Evolutionary conservation across 2,888 invertebrate genomes (phyloP).

Genomic region (Chloroclystis v-ata): DNA sequence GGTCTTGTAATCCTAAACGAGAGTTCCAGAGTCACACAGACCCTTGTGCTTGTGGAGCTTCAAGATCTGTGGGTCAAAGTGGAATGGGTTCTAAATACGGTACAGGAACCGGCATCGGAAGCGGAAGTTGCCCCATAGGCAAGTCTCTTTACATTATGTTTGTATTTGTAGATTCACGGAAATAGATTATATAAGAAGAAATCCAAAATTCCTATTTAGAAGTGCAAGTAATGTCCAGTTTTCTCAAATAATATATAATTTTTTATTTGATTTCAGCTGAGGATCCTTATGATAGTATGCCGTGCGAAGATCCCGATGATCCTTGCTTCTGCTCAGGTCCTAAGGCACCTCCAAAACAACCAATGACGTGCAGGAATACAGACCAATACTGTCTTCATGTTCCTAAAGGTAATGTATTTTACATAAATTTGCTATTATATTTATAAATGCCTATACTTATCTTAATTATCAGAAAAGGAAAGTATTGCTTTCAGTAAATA

Average conservation of each 20-base stretch:
- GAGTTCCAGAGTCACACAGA: constrained; percentile 50
- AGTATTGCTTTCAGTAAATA: too few relatives aligned
- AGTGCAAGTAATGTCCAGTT: too few relatives aligned
- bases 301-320: constrained; percentile 61
- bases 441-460: too few relatives aligned
- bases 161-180: too few relatives aligned
- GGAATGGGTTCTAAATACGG: not conserved
- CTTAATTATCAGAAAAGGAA: too few relatives aligned
- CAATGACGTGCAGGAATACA: constrained; percentile 62
- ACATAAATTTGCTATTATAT: too few relatives aligned
- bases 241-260: not conserved
- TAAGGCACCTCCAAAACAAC: constrained; percentile 42
- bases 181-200: too few relatives aligned
- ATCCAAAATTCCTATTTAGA: too few relatives aligned
- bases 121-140: constrained; percentile 28
- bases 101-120: constrained; percentile 2
- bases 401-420: constrained; percentile 64
- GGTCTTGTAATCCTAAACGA: constrained; percentile 56
- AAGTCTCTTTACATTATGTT: not conserved
- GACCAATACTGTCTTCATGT: constrained; percentile 67
- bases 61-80: constrained; percentile 20
- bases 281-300: constrained; percentile 59
- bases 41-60: constrained; percentile 61
- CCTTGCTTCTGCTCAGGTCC: constrained; percentile 65
- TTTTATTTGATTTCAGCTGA: constrained; percentile 23